Evolutionary conservation across 2,888 invertebrate species (phyloP).

Genomic region (Epinotia brunnichana): DNA sequence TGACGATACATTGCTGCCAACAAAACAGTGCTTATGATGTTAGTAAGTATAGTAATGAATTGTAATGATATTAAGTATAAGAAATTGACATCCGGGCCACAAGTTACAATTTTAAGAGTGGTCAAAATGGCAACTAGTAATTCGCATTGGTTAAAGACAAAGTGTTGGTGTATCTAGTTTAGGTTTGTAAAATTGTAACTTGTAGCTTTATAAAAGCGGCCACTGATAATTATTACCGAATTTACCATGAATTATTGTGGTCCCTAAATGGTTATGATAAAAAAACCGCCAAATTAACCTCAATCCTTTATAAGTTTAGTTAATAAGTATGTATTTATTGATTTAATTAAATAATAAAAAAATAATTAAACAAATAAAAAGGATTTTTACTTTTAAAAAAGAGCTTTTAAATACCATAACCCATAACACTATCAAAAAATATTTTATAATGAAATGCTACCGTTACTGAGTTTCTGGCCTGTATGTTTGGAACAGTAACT

Average conservation of each 20-base stretch:
- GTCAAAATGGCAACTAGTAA: too few relatives aligned
- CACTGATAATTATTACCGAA: neutral
- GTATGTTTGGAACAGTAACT: too few relatives aligned
- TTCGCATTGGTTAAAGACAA: too few relatives aligned
- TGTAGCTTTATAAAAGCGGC: neutral
- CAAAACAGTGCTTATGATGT: too few relatives aligned
- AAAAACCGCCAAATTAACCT: slow-evolving; percentile 10
- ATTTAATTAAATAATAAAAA: slow-evolving; percentile 30
- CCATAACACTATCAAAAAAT: neutral
- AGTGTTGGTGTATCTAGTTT: too few relatives aligned
- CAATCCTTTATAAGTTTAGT: slow-evolving; percentile 15
- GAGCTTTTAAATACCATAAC: neutral
- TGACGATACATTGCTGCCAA: too few relatives aligned
- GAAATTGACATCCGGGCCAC: too few relatives aligned
- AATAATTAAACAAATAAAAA: slow-evolving; percentile 12
- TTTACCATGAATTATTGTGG: neutral
- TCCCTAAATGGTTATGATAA: slow-evolving; percentile 1
- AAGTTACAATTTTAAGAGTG: too few relatives aligned
- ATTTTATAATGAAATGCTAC: neutral
- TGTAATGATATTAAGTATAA: too few relatives aligned
- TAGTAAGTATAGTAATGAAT: too few relatives aligned
- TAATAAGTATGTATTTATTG: slow-evolving; percentile 41
- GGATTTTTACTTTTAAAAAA: slow-evolving; percentile 21
- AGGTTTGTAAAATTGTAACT: neutral
- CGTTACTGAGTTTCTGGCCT: too few relatives aligned